phyloP scores from a whole-genome alignment of 2,113 vertebrate genomes.

The Noctilio leporinus region DNA sequence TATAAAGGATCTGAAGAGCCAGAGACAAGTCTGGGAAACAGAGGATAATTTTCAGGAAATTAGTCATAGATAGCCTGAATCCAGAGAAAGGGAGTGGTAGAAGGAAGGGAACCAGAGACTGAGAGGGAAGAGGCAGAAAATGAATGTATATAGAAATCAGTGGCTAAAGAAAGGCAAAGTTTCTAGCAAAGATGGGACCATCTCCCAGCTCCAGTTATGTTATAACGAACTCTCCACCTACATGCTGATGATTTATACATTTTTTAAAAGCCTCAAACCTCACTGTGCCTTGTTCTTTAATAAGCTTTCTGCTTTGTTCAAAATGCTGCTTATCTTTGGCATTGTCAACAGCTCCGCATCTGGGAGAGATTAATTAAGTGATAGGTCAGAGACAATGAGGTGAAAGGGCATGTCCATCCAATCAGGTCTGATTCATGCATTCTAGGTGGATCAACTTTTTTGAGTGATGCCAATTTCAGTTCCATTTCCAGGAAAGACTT shows the following conservation, averaged over 20 bases:
- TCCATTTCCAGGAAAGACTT: slow-evolving; percentile 38
- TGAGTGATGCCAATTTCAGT: slow-evolving; percentile 51
- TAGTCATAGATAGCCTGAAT: not conserved
- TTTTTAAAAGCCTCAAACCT: slow-evolving; percentile 51
- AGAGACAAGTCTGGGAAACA: slow-evolving; percentile 59
- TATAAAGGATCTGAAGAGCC: not conserved
- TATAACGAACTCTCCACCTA: slow-evolving; percentile 31
- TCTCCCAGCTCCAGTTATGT: not conserved
- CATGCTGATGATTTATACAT: not conserved
- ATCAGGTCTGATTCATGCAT: slow-evolving; percentile 67
- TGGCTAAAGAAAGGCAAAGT: not conserved
- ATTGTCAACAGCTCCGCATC: slow-evolving; percentile 75
- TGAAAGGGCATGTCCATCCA: slow-evolving; percentile 81
- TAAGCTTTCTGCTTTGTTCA: slow-evolving; percentile 69
- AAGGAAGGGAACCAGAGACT: slow-evolving; percentile 1
- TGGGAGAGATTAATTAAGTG: slow-evolving; percentile 82
- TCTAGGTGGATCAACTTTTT: slow-evolving; percentile 75
- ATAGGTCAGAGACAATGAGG: slow-evolving; percentile 79
- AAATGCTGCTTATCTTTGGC: slow-evolving; percentile 73
- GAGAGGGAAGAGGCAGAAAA: not conserved
- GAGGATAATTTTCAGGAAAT: not conserved
- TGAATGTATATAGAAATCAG: not conserved
- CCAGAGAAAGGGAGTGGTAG: not conserved
- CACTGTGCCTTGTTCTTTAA: slow-evolving; percentile 1
- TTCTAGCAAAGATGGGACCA: not conserved